Conservation (phyloP, 2,797 vertebrate species). For the Capromys pilorides region DNA sequence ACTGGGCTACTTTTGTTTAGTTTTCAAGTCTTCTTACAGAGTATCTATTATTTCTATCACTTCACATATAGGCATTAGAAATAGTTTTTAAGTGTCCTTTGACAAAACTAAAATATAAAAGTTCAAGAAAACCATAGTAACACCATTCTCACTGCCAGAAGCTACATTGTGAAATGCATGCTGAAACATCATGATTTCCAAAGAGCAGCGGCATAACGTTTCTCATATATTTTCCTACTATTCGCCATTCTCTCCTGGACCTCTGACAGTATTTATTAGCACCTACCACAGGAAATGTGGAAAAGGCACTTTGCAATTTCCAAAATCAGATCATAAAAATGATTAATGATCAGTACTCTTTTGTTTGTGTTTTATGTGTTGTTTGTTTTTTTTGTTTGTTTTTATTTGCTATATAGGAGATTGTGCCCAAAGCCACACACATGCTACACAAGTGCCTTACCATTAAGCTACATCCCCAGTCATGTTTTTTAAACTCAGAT, state of each 20-base stretch:
- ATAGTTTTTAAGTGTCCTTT: background rate
- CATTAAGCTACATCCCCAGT: background rate
- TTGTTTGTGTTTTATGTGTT: background rate
- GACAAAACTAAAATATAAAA: background rate
- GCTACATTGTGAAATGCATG: background rate
- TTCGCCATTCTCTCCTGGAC: background rate
- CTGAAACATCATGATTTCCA: background rate
- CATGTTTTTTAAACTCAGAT: background rate
- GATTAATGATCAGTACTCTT: background rate
- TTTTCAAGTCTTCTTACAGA: conserved; percentile 43
- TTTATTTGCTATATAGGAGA: background rate
- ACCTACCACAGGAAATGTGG: background rate
- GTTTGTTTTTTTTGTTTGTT: background rate
- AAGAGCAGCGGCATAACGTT: background rate
- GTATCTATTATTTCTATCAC: background rate
- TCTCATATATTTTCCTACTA: background rate
- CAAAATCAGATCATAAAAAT: background rate
- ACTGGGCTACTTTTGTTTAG: background rate
- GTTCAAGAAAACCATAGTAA: background rate
- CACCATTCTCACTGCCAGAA: background rate
- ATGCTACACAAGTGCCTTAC: background rate
- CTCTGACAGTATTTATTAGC: background rate
- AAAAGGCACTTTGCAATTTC: background rate
- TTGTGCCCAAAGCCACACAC: background rate
- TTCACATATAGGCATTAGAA: background rate